Percentiles rank a stretch among this genome's conserved stretches.
These are phyloP conservation scores for Forbesichthys papilliferus DNA, from an alignment of 2,113 vertebrate genomes.

Conservation along the genomic window DNA sequence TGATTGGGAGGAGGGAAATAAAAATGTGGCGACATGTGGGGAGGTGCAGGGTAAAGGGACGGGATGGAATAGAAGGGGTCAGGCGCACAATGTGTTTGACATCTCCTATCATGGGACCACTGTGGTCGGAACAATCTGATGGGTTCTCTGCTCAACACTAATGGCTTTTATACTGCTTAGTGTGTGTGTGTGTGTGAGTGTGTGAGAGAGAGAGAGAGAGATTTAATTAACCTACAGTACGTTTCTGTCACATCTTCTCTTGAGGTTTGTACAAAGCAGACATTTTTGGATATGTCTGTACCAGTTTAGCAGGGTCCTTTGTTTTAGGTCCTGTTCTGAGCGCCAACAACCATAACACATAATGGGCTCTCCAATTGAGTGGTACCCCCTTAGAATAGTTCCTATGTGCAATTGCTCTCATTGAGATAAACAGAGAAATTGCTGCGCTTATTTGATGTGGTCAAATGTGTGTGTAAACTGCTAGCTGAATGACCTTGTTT, in stretches of 20 bases:
- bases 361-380: not conserved
- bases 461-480: conserved; percentile 1
- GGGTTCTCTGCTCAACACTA: conserved; percentile 50
- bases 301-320: too few species aligned
- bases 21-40: not conserved
- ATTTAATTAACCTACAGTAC: too few species aligned
- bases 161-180: conserved; percentile 41
- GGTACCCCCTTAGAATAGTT: not conserved
- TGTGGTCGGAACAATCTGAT: conserved; percentile 34
- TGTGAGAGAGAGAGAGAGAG: not conserved
- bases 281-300: too few species aligned
- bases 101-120: conserved; percentile 40
- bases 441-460: not conserved
- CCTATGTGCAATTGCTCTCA: too few species aligned
- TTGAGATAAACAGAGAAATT: not conserved
- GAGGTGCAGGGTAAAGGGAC: conserved; percentile 12
- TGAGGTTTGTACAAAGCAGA: too few species aligned
- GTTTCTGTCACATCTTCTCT: too few species aligned
- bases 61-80: conserved; percentile 18
- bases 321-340: too few species aligned
- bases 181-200: conserved; percentile 6
- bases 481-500: conserved; percentile 25
- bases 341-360: not conserved
- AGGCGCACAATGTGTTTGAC: conserved; percentile 23
- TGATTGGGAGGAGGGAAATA: conserved; percentile 9